phyloP scores from a whole-genome alignment of 2,113 vertebrate genomes.

The Colius striatus region DNA sequence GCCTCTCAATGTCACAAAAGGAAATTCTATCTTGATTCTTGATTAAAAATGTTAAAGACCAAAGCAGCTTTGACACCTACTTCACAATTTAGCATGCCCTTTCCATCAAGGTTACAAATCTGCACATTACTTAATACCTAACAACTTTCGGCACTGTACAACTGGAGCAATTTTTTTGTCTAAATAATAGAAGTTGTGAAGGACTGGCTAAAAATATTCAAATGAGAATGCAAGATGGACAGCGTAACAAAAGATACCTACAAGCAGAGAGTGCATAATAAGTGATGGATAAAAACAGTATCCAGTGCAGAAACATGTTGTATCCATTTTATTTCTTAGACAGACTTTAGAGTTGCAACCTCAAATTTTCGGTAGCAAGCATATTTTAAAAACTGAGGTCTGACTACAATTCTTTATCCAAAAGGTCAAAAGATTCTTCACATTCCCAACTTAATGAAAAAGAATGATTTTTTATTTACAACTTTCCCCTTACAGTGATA shows the following conservation, averaged over 20 bases:
- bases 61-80: not conserved
- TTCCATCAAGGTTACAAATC: not conserved
- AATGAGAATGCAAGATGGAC: not conserved
- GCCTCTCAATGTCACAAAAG: not conserved
- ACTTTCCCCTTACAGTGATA: not conserved
- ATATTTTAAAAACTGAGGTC: not conserved
- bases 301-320: not conserved
- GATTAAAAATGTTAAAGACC: not conserved
- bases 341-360: not conserved
- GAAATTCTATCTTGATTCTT: not conserved
- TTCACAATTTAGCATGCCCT: not conserved
- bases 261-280: not conserved
- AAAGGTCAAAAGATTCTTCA: not conserved
- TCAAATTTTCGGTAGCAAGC: not conserved
- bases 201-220: not conserved
- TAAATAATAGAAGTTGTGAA: not conserved
- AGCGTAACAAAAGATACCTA: not conserved
- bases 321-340: not conserved
- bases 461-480: not conserved
- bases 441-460: not conserved
- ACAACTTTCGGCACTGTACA: not conserved
- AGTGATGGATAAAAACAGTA: not conserved
- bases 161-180: not conserved
- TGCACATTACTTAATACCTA: rapidly evolving
- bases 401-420: not conserved